Evolutionary conservation across 1,140 invertebrate genomes (phyloP), one percentile per base, ranked within the genome.

Genomic region (Ips typographus): DNA sequence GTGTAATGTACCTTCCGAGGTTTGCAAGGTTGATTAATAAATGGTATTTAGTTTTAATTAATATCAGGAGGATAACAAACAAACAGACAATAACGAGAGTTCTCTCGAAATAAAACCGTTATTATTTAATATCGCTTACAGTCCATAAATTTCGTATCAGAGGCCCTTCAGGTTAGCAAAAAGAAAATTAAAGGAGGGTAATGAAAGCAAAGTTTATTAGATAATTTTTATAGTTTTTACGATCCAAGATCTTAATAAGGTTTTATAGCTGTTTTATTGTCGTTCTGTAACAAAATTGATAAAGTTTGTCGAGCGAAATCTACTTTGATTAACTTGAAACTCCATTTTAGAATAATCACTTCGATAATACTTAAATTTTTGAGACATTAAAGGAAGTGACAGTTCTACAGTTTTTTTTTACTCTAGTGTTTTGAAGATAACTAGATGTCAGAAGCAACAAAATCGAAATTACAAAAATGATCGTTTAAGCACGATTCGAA

Each of bases 201-300:
- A 62, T 62, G 60, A 62, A 62, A 62, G 40, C 60, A 62, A 62
- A 44, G 40, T 62, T 62, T 49, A 62, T 62, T 62, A 44, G 43
- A 62, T 62, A 41, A 60, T 60, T 60, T 60, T 60, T 41, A 44
- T 60, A 60, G 6, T 60, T 60, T 60, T 60, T 60, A 60, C 40
- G 58, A 5, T 4, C 58, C 42, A 36, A 41, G 40, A 41, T 60
- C 42, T 39, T 60, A 60, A 60, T 60, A 60, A 42, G 40, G 41
- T 60, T 60, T 60, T 60, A 60, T 40, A 39, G 42, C 58, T 2
- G 7, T 60, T 60, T 60, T 60, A 60, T 60, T 60, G 41, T 36
- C 7, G 44, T 22, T 1, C 44, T 49, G 44, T 49, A 49, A 49
- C 6, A 49, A 49, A 49, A 49, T 49, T 49, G 44, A 49, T 49